Conservation (phyloP, 2,113 vertebrate genomes). For the Cygnus buccinator region DNA sequence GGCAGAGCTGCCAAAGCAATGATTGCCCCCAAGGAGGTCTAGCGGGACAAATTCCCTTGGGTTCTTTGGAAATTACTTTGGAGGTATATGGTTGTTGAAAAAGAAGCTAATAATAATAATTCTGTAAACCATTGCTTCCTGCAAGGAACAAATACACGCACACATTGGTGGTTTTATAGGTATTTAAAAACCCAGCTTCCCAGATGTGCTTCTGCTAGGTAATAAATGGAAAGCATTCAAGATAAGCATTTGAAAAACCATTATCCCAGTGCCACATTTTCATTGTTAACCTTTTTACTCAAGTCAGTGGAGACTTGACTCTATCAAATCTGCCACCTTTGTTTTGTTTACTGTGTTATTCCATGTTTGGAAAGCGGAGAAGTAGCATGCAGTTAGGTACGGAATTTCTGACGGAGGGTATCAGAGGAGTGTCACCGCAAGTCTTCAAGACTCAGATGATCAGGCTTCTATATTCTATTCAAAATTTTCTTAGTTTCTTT, state of each 20-base stretch:
- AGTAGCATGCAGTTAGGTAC: not conserved
- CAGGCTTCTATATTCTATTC: not conserved
- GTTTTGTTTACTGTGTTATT: not conserved
- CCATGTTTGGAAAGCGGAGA: not conserved
- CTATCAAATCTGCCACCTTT: not conserved
- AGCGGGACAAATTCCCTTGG: not conserved
- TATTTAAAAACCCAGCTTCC: not conserved
- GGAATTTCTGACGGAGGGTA: not conserved
- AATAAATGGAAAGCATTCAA: not conserved
- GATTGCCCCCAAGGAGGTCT: not conserved
- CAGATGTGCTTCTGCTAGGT: not conserved
- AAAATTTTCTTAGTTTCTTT: not conserved
- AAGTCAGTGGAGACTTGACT: not conserved
- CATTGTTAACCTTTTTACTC: not conserved
- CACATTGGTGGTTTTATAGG: not conserved
- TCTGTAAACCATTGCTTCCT: not conserved
- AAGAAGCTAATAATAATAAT: not conserved
- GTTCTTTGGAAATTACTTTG: slow-evolving; percentile 18
- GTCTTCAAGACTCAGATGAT: not conserved
- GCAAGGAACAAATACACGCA: not conserved
- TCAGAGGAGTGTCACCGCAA: not conserved
- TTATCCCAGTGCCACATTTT: not conserved
- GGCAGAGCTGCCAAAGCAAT: slow-evolving; percentile 13
- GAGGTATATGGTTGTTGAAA: not conserved
- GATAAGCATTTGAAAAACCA: not conserved